These are phyloP conservation scores for Mormoops blainvillei DNA, from an alignment of 2,113 vertebrate genomes.

Conservation along the genomic window DNA sequence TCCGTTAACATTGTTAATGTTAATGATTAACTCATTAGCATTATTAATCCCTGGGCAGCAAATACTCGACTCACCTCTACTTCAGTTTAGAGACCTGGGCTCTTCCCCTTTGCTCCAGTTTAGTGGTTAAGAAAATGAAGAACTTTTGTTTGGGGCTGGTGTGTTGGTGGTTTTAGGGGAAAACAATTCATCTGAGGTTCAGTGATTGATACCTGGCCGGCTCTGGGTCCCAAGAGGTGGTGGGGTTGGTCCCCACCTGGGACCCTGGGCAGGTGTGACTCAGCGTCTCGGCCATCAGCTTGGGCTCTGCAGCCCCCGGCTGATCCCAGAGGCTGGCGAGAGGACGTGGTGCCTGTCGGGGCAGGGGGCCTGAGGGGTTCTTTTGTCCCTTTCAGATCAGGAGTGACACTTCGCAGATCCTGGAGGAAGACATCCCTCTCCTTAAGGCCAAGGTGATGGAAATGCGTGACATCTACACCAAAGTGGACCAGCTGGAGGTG, in stretches of 20 bases:
- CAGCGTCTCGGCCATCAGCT: fast-evolving
- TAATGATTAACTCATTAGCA: neutral
- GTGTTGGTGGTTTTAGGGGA: neutral
- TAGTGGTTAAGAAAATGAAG: neutral
- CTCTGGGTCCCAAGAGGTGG: fast-evolving
- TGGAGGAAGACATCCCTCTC: slow-evolving; percentile 64
- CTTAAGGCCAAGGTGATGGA: slow-evolving; percentile 68
- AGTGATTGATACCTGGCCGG: neutral
- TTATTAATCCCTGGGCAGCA: neutral
- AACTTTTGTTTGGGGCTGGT: neutral
- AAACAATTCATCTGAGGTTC: neutral
- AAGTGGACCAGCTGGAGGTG: slow-evolving; percentile 75
- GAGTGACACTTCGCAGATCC: slow-evolving; percentile 67
- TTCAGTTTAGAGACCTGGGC: neutral
- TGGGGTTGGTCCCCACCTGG: neutral
- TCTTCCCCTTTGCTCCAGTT: neutral
- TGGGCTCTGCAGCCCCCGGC: neutral
- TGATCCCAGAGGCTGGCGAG: fast-evolving
- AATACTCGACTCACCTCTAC: neutral
- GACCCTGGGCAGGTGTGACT: neutral
- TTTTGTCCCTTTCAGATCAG: slow-evolving; percentile 65
- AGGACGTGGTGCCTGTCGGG: fast-evolving
- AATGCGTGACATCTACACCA: slow-evolving; percentile 67
- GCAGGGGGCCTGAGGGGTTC: neutral
- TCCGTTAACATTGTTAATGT: neutral